Conservation (phyloP, 2,888 invertebrate genomes). For the Apamea anceps region DNA sequence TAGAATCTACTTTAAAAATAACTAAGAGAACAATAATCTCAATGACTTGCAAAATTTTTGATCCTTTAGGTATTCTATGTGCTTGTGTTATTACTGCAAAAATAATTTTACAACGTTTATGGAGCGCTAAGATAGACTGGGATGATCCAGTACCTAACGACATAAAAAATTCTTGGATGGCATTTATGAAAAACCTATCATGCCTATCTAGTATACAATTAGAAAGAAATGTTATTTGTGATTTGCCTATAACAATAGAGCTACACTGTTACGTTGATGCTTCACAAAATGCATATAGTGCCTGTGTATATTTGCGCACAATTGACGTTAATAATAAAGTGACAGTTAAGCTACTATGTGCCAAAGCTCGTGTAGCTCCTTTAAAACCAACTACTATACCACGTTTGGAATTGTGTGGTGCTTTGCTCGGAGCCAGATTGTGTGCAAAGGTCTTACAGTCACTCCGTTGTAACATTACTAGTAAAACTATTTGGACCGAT, state of each 20-base stretch:
- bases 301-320: constrained; percentile 30
- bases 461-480: constrained; percentile 1
- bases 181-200: too few species aligned
- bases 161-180: constrained; percentile 14
- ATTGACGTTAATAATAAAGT: neutral
- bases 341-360: constrained; percentile 13
- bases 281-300: constrained; percentile 18
- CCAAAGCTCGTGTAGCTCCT: constrained; percentile 26
- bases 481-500: constrained; percentile 7
- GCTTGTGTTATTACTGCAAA: constrained; percentile 34
- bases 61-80: constrained; percentile 33
- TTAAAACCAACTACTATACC: constrained; percentile 27
- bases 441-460: constrained; percentile 6
- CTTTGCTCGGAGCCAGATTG: constrained; percentile 10
- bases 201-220: too few species aligned
- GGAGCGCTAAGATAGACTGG: constrained; percentile 40
- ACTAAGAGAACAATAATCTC: too few species aligned
- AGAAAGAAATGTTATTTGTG: constrained; percentile 21
- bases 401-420: too few species aligned
- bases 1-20: too few species aligned
- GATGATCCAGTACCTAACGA: constrained; percentile 36
- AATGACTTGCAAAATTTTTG: too few species aligned
- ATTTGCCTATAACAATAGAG: neutral
- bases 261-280: constrained; percentile 7
- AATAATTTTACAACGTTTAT: constrained; percentile 42